Conservation (phyloP, 2,113 vertebrate genomes). For the Planiliza haematocheilus region DNA sequence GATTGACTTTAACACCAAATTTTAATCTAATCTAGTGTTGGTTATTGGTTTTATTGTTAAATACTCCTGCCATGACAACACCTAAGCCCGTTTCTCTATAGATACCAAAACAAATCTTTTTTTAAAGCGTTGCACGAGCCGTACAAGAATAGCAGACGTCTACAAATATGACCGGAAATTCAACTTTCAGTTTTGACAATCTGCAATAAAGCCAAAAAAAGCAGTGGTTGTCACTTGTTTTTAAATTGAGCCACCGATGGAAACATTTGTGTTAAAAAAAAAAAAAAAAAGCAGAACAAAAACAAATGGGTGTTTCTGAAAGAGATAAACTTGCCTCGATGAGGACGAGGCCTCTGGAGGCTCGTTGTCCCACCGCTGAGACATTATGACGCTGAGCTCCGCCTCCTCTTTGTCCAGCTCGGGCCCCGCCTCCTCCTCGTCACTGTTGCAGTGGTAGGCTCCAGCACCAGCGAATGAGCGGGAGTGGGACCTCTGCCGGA, state of each 20-base stretch:
- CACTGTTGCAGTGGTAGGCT: slow-evolving; percentile 91
- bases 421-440: slow-evolving; percentile 95
- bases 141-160: neutral
- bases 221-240: neutral
- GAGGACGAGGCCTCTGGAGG: slow-evolving; percentile 78
- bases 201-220: neutral
- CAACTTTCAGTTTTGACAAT: neutral
- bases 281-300: too few species aligned
- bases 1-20: neutral
- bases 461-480: slow-evolving; percentile 81
- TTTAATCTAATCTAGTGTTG: neutral
- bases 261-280: too few species aligned
- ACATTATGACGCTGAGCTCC: slow-evolving; percentile 95
- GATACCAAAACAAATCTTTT: neutral
- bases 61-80: neutral
- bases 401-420: slow-evolving; percentile 92
- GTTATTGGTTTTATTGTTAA: neutral
- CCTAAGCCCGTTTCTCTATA: neutral
- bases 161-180: neutral
- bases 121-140: too few species aligned
- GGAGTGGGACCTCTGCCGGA: slow-evolving; percentile 78
- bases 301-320: neutral
- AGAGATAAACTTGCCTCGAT: slow-evolving; percentile 79
- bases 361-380: slow-evolving; percentile 93
- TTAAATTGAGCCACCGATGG: too few species aligned